Evolutionary conservation across 2,797 vertebrate genomes (phyloP), one percentile per base, ranked within the genome.

Genomic region (Sebastes goodei): DNA sequence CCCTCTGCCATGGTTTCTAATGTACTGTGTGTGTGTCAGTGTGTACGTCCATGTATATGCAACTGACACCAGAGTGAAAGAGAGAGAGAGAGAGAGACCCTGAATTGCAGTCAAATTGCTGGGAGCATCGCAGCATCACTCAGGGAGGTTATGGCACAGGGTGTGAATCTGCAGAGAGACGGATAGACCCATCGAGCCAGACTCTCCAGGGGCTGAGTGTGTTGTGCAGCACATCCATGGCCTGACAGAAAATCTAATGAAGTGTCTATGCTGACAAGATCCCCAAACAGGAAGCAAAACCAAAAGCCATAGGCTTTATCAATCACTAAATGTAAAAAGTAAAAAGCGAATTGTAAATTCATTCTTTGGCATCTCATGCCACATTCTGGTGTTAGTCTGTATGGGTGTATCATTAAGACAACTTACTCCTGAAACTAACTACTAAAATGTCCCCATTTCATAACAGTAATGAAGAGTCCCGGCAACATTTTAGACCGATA

Each of bases 241-340:
- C 61, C 88, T 88, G 90, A 88, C 86, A 91, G 82, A 73, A 86
- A 86, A 85, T 85, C 88, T 83, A 93, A 93, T 88, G 78, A 87
- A 86, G 76, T 90, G 68, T 78, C 79, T 25, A 38, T 9, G 1
- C 66, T 71, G 84, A 88, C 84, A 89, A 82, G 78, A 84, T 85
- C 73, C 74, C 74, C 60, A 52, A 81, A 87, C 68, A 86, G 63
- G 70, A 74, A 78, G 81, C 55, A 68, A 84, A 82, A 68, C 72
- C 65, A 82, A 71, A 74, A 76, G 65, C 35, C 72, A 55, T 7
- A 10, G 71, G 72, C 72, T 82, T 85, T 81, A 83, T 88, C 78
- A 87, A 55, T 80, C 81, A 84, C 66, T 29, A 27, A 78, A 79
- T 20, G 14, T 46, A 75, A 23, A 77, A 65, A 78, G 68, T 35